phyloP scores from a whole-genome alignment of 2,113 vertebrate species.

The Tupaia chinensis region DNA sequence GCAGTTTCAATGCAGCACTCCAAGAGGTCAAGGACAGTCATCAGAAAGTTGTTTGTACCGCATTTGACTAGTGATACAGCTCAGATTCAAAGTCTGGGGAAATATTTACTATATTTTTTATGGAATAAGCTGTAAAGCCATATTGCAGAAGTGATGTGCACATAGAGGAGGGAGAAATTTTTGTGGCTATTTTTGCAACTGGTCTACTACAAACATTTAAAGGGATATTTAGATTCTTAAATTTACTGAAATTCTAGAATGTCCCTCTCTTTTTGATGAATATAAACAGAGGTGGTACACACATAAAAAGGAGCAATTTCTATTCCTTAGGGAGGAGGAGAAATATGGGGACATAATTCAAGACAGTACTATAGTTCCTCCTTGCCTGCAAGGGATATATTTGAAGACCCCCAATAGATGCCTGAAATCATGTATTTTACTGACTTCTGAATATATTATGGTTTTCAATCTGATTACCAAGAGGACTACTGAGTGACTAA shows the following conservation, averaged over 20 bases:
- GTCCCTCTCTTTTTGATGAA: background rate
- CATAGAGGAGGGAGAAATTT: background rate
- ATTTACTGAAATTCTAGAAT: conserved; percentile 25
- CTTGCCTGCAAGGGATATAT: too few relatives aligned
- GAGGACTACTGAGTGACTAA: too few relatives aligned
- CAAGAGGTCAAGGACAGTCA: background rate
- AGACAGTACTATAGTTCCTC: background rate
- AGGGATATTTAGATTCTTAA: background rate
- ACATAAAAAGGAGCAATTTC: background rate
- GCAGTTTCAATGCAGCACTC: background rate
- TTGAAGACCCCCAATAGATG: too few relatives aligned
- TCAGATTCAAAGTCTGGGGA: background rate
- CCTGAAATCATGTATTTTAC: too few relatives aligned
- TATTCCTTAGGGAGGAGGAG: background rate
- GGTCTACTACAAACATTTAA: background rate
- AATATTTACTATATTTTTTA: background rate
- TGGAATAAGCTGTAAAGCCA: background rate
- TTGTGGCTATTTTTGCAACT: background rate
- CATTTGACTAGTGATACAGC: background rate
- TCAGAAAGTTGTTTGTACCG: background rate
- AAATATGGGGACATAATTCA: conserved; percentile 63
- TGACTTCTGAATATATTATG: too few relatives aligned
- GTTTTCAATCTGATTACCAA: too few relatives aligned
- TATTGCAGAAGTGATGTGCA: background rate
- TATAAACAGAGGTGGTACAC: background rate